These are phyloP conservation scores for Liopterus haemorrhoidalis DNA, from an alignment of 2,888 invertebrate genomes.

Conservation along the genomic window DNA sequence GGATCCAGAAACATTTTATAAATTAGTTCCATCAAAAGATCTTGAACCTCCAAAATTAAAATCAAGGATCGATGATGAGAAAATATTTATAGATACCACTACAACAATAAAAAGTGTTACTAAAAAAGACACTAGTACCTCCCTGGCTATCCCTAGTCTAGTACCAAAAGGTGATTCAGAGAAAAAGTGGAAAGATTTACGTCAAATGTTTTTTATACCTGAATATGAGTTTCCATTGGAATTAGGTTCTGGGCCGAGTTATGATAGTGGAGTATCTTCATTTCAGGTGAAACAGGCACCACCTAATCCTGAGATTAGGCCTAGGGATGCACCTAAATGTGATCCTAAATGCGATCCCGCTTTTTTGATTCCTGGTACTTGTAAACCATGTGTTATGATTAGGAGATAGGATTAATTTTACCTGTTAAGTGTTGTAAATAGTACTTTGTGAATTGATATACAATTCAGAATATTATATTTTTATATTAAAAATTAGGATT, in stretches of 20 bases:
- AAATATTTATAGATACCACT: not conserved
- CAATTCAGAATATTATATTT: too few species aligned
- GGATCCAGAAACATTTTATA: constrained; percentile 24
- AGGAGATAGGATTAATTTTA: too few species aligned
- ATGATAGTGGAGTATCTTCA: constrained; percentile 42
- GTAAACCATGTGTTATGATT: constrained; percentile 58
- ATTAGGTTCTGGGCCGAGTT: constrained; percentile 35
- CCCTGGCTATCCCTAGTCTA: not conserved
- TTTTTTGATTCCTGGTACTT: constrained; percentile 56
- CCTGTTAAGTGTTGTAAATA: too few species aligned
- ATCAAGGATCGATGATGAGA: not conserved
- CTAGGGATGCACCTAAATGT: not conserved
- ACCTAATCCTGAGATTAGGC: constrained; percentile 12
- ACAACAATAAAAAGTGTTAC: constrained; percentile 13
- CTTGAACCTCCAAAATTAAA: constrained; percentile 48
- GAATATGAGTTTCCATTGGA: constrained; percentile 46
- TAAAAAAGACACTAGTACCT: constrained; percentile 19
- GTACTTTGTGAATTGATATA: too few species aligned
- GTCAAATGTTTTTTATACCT: constrained; percentile 42
- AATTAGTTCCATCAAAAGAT: constrained; percentile 38
- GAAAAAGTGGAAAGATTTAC: constrained; percentile 39
- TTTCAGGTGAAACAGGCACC: constrained; percentile 37
- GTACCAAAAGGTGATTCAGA: constrained; percentile 16
- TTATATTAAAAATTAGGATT: too few species aligned
- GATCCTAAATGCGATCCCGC: constrained; percentile 58